Conservation (phyloP, 2,797 vertebrate species). For the Florisuga fusca region DNA sequence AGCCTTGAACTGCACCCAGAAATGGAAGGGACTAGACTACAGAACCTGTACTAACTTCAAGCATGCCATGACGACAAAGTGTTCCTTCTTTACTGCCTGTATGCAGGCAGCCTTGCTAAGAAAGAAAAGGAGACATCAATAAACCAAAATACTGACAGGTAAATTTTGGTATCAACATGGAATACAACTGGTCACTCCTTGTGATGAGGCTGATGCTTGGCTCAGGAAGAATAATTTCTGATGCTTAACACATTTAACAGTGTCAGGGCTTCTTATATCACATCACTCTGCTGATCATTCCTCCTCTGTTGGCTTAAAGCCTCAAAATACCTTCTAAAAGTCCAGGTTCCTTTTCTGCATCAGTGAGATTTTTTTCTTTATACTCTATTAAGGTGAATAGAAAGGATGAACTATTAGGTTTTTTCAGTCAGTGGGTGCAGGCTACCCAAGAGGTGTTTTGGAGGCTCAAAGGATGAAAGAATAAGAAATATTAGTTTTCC, state of each 20-base stretch:
- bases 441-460: background rate
- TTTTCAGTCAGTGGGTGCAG: background rate
- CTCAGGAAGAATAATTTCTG: background rate
- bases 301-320: background rate
- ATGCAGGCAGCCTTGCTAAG: background rate
- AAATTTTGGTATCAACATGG: background rate
- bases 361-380: background rate
- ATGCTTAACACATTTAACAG: background rate
- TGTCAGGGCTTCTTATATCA: background rate
- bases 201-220: background rate
- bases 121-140: background rate
- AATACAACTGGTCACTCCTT: background rate
- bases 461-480: background rate
- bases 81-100: background rate
- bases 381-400: background rate
- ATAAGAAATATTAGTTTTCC: background rate
- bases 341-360: background rate
- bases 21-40: background rate
- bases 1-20: background rate
- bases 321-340: background rate
- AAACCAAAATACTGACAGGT: background rate
- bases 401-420: background rate
- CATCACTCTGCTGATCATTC: background rate
- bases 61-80: background rate
- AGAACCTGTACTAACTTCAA: background rate